A percentile compares a stretch with the other conserved stretches of the same genome.
Evolutionary conservation across 2,888 invertebrate species (phyloP).

Genomic region (Cotesia congregata): DNA sequence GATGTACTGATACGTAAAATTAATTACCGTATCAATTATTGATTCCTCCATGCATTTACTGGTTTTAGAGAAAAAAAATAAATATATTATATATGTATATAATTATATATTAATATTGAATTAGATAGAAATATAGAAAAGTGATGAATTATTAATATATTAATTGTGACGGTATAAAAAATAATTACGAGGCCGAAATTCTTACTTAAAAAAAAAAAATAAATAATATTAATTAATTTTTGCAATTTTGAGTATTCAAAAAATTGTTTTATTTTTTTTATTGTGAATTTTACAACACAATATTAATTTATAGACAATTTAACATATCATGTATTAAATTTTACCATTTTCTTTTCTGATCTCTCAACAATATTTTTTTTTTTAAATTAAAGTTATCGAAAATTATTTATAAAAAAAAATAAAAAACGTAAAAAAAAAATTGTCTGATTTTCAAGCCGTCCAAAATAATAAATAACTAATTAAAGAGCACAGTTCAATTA

Average conservation of each 20-base stretch:
- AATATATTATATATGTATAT: slow-evolving; percentile 5
- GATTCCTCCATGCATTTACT: slow-evolving; percentile 1
- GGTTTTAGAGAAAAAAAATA: neutral
- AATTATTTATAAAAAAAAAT: neutral
- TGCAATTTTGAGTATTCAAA: neutral
- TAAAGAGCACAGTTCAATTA: slow-evolving; percentile 33
- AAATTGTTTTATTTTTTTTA: neutral
- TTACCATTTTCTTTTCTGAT: neutral
- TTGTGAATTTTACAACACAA: neutral
- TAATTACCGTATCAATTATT: neutral
- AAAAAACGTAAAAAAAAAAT: slow-evolving; percentile 21
- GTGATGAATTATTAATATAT: neutral
- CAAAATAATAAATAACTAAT: slow-evolving; percentile 16
- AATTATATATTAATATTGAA: neutral
- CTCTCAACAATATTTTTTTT: neutral
- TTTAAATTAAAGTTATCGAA: neutral
- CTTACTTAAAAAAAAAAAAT: neutral
- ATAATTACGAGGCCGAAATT: slow-evolving; percentile 8
- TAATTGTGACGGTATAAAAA: slow-evolving; percentile 1
- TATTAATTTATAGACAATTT: slow-evolving; percentile 13
- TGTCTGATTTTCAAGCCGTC: slow-evolving; percentile 42
- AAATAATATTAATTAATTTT: slow-evolving; percentile 5
- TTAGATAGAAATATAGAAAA: neutral
- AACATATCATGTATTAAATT: slow-evolving; percentile 9
- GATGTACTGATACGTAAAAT: neutral